Conservation (phyloP, 2,888 invertebrate species). For the Nomada ferruginata region DNA sequence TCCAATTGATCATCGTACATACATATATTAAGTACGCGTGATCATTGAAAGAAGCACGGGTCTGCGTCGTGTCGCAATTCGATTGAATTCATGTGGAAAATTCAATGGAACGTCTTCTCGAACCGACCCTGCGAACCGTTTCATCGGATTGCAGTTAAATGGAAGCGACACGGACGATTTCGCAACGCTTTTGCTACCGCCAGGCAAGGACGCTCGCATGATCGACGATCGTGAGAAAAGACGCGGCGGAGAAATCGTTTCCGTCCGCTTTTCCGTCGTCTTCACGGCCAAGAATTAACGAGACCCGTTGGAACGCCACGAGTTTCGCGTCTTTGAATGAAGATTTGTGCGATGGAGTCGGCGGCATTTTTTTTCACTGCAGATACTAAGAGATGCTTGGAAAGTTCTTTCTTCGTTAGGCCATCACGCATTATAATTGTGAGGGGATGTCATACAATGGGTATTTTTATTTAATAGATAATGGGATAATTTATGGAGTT, state of each 20-base stretch:
- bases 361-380: neutral
- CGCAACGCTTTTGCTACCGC: slow-evolving; percentile 11
- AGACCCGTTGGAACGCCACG: neutral
- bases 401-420: neutral
- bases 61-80: slow-evolving; percentile 32
- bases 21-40: slow-evolving; percentile 32
- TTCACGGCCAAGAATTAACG: slow-evolving; percentile 24
- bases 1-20: slow-evolving; percentile 55
- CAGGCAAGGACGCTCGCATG: slow-evolving; percentile 37
- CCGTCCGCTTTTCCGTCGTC: slow-evolving; percentile 38
- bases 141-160: slow-evolving; percentile 51
- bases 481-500: no score
- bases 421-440: neutral
- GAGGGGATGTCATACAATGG: no score
- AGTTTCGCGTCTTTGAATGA: slow-evolving; percentile 18
- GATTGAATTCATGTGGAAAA: slow-evolving; percentile 61
- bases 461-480: no score
- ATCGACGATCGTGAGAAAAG: slow-evolving; percentile 45
- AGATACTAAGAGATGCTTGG: neutral
- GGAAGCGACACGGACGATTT: slow-evolving; percentile 30
- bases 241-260: slow-evolving; percentile 40
- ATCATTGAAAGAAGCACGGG: slow-evolving; percentile 40
- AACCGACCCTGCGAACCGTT: slow-evolving; percentile 38
- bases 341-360: neutral
- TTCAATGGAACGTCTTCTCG: slow-evolving; percentile 40